A percentile compares a stretch with the other conserved stretches of the same genome.
Evolutionary conservation across 2,797 vertebrate species (phyloP).

Genomic region (Chelon labrosus): DNA sequence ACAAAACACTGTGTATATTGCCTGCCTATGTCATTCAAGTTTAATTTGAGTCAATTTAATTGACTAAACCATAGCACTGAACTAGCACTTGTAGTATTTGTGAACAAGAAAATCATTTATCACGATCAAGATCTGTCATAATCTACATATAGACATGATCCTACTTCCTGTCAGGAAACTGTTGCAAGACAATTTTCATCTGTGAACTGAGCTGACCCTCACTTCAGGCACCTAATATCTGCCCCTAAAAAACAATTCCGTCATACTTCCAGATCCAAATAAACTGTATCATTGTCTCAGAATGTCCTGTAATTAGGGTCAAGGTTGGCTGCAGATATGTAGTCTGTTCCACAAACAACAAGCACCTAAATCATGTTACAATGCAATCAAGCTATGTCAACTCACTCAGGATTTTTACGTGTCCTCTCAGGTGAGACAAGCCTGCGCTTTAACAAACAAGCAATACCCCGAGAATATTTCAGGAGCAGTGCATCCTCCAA

Average conservation of each 20-base stretch:
- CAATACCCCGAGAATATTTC: constrained; percentile 14
- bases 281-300: constrained; percentile 23
- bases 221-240: neutral
- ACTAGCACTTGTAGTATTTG: constrained; percentile 1
- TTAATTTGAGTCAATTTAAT: constrained; percentile 18
- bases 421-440: constrained; percentile 46
- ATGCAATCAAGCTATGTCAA: constrained; percentile 35
- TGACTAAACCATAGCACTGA: constrained; percentile 12
- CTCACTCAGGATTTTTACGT: constrained; percentile 44
- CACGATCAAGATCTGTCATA: neutral
- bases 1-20: constrained; percentile 2
- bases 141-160: constrained; percentile 1
- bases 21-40: constrained; percentile 19
- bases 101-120: neutral
- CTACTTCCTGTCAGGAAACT: constrained; percentile 37
- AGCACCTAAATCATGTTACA: constrained; percentile 42
- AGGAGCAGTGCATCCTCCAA: constrained; percentile 13
- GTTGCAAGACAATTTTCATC: constrained; percentile 8
- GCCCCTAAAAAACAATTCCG: constrained; percentile 6
- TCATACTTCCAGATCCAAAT: constrained; percentile 20
- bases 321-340: constrained; percentile 43
- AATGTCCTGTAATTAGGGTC: constrained; percentile 40
- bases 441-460: constrained; percentile 27
- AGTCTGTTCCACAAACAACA: constrained; percentile 47
- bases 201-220: constrained; percentile 7